Conservation (phyloP, 1,140 invertebrate genomes). For the Ooceraea biroi region DNA sequence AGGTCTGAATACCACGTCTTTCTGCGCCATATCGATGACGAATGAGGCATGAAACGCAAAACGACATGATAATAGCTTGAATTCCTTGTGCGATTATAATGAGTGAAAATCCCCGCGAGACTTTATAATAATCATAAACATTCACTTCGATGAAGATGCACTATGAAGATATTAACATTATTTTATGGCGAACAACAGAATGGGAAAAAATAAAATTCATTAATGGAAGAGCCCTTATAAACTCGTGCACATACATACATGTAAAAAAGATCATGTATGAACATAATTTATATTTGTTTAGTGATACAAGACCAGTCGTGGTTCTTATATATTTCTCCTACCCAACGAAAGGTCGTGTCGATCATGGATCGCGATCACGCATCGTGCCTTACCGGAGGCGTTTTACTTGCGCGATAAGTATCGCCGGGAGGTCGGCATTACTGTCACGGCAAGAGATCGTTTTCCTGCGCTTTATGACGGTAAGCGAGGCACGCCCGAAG, state of each 20-base stretch:
- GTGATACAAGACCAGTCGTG: neutral
- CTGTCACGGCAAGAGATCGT: constrained; percentile 11
- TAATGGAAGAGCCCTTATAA: neutral
- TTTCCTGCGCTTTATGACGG: constrained; percentile 8
- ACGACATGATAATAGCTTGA: neutral
- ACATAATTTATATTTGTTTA: constrained; percentile 6
- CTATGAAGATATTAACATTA: too few species aligned
- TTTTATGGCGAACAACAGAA: too few species aligned
- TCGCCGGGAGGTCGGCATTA: constrained; percentile 16
- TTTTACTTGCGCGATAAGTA: constrained; percentile 25
- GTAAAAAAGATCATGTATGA: neutral
- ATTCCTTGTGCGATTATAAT: neutral
- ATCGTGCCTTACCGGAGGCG: neutral
- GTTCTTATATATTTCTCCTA: too few species aligned
- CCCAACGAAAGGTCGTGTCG: too few species aligned
- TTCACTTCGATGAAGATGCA: neutral
- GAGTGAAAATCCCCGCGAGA: neutral
- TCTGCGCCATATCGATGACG: neutral
- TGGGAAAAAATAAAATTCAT: neutral
- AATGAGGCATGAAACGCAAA: neutral
- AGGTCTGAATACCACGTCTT: neutral
- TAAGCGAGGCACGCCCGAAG: constrained; percentile 2
- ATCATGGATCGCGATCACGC: neutral
- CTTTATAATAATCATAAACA: neutral
- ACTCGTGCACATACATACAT: neutral